A percentile compares a stretch with the other conserved stretches of the same genome.
phyloP scores from a whole-genome alignment of 2,888 invertebrate genomes.

The Idaea dimidiata region DNA sequence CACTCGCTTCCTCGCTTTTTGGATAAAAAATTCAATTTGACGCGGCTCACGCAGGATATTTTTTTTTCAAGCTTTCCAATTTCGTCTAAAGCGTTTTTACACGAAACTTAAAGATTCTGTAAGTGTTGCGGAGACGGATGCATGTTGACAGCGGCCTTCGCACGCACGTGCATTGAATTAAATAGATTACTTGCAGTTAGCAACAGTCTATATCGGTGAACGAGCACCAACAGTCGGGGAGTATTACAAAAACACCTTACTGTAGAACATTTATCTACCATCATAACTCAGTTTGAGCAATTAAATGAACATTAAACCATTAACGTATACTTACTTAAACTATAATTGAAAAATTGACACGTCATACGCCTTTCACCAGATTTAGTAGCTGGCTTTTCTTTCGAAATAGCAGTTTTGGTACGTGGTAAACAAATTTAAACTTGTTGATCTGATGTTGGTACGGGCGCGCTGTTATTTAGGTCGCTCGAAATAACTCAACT shows the following conservation, averaged over 20 bases:
- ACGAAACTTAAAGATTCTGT: constrained; percentile 54
- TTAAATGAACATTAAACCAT: neutral
- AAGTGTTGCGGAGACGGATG: constrained; percentile 54
- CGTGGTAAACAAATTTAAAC: constrained; percentile 44
- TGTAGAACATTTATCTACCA: neutral
- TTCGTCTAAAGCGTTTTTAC: constrained; percentile 44
- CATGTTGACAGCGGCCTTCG: constrained; percentile 54
- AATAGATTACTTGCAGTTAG: constrained; percentile 12
- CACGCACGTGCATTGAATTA: constrained; percentile 59
- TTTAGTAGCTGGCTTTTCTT: neutral
- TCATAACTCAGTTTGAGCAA: neutral
- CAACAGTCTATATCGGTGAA: neutral
- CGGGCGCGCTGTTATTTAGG: constrained; percentile 72
- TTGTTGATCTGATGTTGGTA: constrained; percentile 40
- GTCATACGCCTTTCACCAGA: neutral
- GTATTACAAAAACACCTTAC: neutral
- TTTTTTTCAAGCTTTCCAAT: constrained; percentile 47
- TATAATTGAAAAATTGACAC: neutral
- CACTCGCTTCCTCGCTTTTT: constrained; percentile 25
- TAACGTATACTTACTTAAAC: neutral
- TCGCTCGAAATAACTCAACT: constrained; percentile 71
- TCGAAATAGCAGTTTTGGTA: constrained; percentile 13
- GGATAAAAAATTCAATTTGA: constrained; percentile 56
- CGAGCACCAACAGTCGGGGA: constrained; percentile 1
- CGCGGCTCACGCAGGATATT: constrained; percentile 42